Evolutionary conservation across 30 jellyfish, hydroid and myxozoan genomes (phyloP).

Genomic region (Aurelia coerulea): DNA sequence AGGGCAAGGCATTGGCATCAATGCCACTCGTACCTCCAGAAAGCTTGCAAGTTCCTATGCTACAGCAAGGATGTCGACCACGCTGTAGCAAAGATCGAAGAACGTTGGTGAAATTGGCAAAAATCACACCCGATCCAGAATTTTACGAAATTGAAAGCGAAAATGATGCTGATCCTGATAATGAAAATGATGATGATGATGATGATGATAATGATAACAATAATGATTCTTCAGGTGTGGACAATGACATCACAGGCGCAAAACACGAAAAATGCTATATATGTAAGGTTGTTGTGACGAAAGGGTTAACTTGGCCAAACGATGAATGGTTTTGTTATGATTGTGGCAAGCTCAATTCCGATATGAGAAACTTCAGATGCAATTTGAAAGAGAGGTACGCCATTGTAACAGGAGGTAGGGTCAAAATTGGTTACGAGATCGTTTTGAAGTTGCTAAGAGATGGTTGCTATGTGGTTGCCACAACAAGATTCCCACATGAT

Average conservation of each 20-base stretch:
- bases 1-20: no score
- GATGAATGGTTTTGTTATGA: background rate
- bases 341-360: slow-evolving; percentile 14
- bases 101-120: background rate
- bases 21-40: no score
- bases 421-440: slow-evolving; percentile 59
- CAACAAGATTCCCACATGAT: slow-evolving; percentile 65
- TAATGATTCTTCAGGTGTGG: no score
- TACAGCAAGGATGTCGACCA: no score
- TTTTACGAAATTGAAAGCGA: background rate
- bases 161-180: background rate
- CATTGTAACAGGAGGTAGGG: slow-evolving; percentile 67
- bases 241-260: no score
- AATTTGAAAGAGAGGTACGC: slow-evolving; percentile 50
- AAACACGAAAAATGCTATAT: no score
- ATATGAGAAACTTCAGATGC: slow-evolving; percentile 26
- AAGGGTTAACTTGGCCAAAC: no score
- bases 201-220: no score
- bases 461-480: slow-evolving; percentile 66
- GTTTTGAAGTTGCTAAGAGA: slow-evolving; percentile 62
- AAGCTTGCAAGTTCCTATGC: no score
- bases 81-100: background rate
- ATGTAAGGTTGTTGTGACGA: no score
- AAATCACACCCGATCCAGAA: background rate
- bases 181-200: no score